A percentile compares a stretch with the other conserved stretches of the same genome.
Evolutionary conservation across 2,797 vertebrate genomes (phyloP).

Genomic region (Pseudomugil tenellus): DNA sequence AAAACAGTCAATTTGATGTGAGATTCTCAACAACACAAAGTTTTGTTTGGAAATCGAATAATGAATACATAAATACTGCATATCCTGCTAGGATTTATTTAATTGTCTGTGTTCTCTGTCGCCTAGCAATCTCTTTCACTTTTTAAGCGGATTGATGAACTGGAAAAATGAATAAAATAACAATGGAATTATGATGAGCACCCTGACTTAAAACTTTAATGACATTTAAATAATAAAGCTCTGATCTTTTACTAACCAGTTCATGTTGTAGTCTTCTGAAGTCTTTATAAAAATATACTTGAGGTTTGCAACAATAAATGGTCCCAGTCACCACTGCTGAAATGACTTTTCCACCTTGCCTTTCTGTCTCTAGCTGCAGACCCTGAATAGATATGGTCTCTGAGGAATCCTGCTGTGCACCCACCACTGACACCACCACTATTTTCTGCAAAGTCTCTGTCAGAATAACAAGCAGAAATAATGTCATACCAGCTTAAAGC

Average conservation of each 20-base stretch:
- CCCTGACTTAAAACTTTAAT: neutral
- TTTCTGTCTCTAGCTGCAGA: constrained; percentile 36
- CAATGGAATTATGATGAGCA: neutral
- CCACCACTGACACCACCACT: constrained; percentile 25
- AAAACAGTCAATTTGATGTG: neutral
- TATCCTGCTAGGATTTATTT: neutral
- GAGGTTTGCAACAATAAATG: neutral
- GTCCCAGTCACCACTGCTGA: neutral
- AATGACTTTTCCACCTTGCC: constrained; percentile 1
- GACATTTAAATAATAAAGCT: neutral
- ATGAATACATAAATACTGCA: neutral
- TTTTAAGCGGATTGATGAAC: neutral
- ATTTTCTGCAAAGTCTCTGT: constrained; percentile 55
- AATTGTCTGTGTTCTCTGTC: neutral
- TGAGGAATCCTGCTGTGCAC: constrained; percentile 33
- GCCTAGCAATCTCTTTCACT: neutral
- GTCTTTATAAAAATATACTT: constrained; percentile 5
- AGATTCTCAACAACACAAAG: neutral
- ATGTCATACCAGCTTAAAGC: constrained; percentile 50
- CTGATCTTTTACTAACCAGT: neutral
- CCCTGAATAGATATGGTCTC: constrained; percentile 36
- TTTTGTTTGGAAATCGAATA: neutral
- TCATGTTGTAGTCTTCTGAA: neutral
- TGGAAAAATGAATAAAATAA: neutral
- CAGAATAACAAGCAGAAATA: constrained; percentile 52